Evolutionary conservation across 2,797 vertebrate species (phyloP), one percentile per base, ranked within the genome.

Genomic region (Enteromius unitaeniatus): DNA sequence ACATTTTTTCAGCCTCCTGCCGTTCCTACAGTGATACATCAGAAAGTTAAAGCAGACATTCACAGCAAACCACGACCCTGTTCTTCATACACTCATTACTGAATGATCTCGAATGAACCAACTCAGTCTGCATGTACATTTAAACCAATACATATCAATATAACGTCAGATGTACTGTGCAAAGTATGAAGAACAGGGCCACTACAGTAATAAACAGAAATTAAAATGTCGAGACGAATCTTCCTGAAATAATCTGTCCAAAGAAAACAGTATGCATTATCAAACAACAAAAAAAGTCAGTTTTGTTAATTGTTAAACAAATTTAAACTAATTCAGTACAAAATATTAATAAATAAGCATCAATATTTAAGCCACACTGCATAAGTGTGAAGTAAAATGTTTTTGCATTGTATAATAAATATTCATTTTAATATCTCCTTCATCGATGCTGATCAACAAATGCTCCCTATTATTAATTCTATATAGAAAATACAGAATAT

Each of bases 1-100:
- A 99, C 97, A 99, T 98, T 97, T 97, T 98, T 96, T 99, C 97
- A 91, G 98, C 97, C 94, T 99, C 98, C 95, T 99, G 97, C 90
- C 97, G 97, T 95, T 99, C 98, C 98, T 99, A 95, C 89, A 95
- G 95, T 87, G 83, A 97, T 95, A 97, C 94, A 97, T 94, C 95
- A 97, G 91, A 97, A 84, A 95, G 92, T 97, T 97, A 96, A 96
- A 94, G 90, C 85, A 90, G 93, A 94, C 78, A 90, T 82, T 72
- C 28, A 82, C 79, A 58, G 73, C 55, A 62, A 21, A 81, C 51
- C 68, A 58, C 5, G 28, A 28, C 42, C 14, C 45, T 4, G 69
- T 67, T 62, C 26, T 76, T 75, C 73, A 75, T 1, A 40, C 6
- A 19, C 31, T 37, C n/a, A 5, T 28, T 17, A 53, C 1, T n/a